Evolutionary conservation across 1,140 invertebrate species (phyloP).

Genomic region (Ceratoteleas bidentatus): DNA sequence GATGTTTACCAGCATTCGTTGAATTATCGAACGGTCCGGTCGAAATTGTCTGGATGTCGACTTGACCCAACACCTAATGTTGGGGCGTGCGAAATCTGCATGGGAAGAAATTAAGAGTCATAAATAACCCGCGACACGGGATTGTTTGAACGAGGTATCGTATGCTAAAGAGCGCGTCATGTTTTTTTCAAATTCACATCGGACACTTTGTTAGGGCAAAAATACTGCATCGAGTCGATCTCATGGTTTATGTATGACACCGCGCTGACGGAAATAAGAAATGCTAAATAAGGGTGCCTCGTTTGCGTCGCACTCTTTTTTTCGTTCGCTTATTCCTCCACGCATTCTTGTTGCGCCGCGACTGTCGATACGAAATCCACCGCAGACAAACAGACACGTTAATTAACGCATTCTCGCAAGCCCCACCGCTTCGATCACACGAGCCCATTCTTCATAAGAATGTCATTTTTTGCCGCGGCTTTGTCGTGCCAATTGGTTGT

Average conservation of each 20-base stretch:
- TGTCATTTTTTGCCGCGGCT: too few relatives aligned
- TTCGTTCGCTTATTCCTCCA: constrained; percentile 13
- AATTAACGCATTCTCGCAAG: constrained; percentile 26
- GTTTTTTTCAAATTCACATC: constrained; percentile 21
- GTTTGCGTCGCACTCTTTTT: constrained; percentile 33
- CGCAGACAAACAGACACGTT: constrained; percentile 16
- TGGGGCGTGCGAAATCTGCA: too few relatives aligned
- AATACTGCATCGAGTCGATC: constrained; percentile 36
- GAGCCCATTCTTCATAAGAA: too few relatives aligned
- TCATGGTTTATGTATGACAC: constrained; percentile 50
- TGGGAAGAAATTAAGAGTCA: too few relatives aligned
- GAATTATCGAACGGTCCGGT: too few relatives aligned
- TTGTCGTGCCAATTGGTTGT: background rate
- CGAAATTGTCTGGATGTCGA: too few relatives aligned
- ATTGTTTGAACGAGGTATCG: too few relatives aligned
- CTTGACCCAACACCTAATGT: too few relatives aligned
- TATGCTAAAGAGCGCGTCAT: too few relatives aligned
- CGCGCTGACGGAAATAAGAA: constrained; percentile 42
- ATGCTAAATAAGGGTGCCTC: constrained; percentile 45
- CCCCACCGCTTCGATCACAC: background rate
- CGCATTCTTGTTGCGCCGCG: constrained; percentile 26
- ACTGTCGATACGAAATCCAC: constrained; percentile 24
- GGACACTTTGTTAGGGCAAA: constrained; percentile 33
- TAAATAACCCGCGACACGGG: too few relatives aligned
- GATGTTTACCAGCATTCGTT: too few relatives aligned